These are phyloP conservation scores for Condylura cristata DNA, from an alignment of 2,113 vertebrate genomes.

Conservation along the genomic window DNA sequence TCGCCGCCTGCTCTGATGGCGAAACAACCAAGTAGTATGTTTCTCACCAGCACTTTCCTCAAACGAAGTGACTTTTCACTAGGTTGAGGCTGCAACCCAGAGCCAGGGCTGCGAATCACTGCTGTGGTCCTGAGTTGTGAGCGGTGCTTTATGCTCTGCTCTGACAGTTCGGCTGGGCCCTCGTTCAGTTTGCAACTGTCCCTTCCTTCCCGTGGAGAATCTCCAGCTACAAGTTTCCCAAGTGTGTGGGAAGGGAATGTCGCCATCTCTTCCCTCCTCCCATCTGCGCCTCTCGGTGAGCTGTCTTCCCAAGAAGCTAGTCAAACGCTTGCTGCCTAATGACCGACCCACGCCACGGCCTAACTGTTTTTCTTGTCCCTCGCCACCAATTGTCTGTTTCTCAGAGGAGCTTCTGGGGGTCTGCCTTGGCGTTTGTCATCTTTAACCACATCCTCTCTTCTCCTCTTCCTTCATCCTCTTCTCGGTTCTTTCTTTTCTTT, in stretches of 20 bases:
- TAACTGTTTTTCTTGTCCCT: neutral
- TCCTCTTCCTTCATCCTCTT: neutral
- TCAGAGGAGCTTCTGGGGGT: neutral
- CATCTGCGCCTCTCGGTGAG: neutral
- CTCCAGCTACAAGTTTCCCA: neutral
- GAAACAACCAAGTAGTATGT: slow-evolving; percentile 32
- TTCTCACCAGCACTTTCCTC: slow-evolving; percentile 54
- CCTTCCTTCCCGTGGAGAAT: slow-evolving; percentile 10
- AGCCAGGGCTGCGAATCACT: neutral
- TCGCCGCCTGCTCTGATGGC: slow-evolving; percentile 5
- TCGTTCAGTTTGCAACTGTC: slow-evolving; percentile 55
- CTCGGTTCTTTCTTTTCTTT: neutral
- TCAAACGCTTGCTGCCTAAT: neutral
- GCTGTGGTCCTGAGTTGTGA: slow-evolving; percentile 8
- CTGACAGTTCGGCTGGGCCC: slow-evolving; percentile 10
- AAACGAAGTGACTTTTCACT: slow-evolving; percentile 71
- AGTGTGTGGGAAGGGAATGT: neutral
- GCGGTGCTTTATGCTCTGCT: slow-evolving; percentile 53
- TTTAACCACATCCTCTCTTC: neutral
- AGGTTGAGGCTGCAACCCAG: neutral
- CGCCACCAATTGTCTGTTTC: neutral
- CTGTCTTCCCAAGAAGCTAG: neutral
- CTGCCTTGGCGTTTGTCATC: neutral
- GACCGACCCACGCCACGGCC: neutral
- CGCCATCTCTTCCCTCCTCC: neutral